Conservation (phyloP, 2,888 invertebrate species). For the Meganola albula region DNA sequence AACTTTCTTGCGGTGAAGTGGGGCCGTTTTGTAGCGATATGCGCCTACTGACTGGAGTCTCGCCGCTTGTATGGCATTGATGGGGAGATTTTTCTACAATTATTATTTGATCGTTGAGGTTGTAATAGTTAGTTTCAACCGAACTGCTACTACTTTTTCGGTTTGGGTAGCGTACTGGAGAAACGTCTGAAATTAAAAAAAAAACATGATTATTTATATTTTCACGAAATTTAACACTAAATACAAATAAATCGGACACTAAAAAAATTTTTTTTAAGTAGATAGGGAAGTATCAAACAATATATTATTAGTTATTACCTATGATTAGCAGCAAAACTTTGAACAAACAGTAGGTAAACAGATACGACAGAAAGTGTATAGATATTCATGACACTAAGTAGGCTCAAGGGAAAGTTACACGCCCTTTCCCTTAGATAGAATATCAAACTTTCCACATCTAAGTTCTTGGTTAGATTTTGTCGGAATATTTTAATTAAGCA, state of each 20-base stretch:
- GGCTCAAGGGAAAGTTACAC: constrained; percentile 29
- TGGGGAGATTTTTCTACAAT: constrained; percentile 78
- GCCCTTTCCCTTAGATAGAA: constrained; percentile 24
- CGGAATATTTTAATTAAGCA: too few relatives aligned
- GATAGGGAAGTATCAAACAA: too few relatives aligned
- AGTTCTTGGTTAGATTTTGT: constrained; percentile 14
- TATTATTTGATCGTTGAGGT: constrained; percentile 79
- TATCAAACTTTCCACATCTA: constrained; percentile 17
- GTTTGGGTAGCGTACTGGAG: constrained; percentile 80
- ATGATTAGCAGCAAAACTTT: constrained; percentile 19
- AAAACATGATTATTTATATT: too few relatives aligned
- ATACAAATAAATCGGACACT: too few relatives aligned
- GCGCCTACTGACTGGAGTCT: constrained; percentile 60
- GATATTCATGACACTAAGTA: constrained; percentile 26
- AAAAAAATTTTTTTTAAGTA: too few relatives aligned
- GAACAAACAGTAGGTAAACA: constrained; percentile 24
- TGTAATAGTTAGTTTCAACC: constrained; percentile 83
- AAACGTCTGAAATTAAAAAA: constrained; percentile 81
- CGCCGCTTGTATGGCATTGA: constrained; percentile 55
- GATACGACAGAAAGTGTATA: constrained; percentile 15
- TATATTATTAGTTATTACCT: too few relatives aligned
- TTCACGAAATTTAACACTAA: too few relatives aligned
- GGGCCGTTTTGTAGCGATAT: constrained; percentile 66
- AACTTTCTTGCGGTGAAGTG: constrained; percentile 66
- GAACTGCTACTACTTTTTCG: constrained; percentile 80